Base-by-base conservation (phyloP, 1,140 invertebrate species). In the Homalodisca vitripennis region DNA sequence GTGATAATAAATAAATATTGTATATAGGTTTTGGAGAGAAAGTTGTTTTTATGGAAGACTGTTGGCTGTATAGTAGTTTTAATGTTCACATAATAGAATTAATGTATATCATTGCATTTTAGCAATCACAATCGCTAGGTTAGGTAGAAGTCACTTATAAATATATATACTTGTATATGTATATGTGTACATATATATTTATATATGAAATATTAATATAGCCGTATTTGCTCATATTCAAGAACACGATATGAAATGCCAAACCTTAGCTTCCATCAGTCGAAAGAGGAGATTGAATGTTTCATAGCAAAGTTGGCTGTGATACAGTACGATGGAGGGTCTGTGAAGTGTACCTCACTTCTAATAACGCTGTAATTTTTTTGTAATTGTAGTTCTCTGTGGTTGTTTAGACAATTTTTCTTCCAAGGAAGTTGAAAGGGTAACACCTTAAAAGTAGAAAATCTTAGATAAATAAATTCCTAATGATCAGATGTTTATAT, bases 171-270 rank as follows among this genome's bases (percentile, higher is more conserved):
- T n/a, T n/a, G n/a, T n/a, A n/a, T n/a, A n/a, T 32, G 34, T 65
- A 30, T 65, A n/a, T n/a, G 34, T 65, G 20, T 65, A 32, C 30
- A 65, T 65, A 30, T 32, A 67, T 29, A 46, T 20, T 66, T 24
- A 22, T 60, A 34, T 60, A 31, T 30, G 17, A 53, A 29, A 63
- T 63, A n/a, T 12, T 68, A 32, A n/a, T 31, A 31, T 41, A 68
- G 26, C 67, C 67, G 67, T 69, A 69, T 66, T 71, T 71, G 41
- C 67, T 71, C 67, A 71, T 71, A 71, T 68, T 60, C 66, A 71
- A 68, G 70, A 27, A 60, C 55, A 60, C n/a, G 17, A 60, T 12
- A 6, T 60, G 55, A 60, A 60, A 6, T 60, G 55, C 27, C 27
- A 30, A 60, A 27, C 27, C n/a, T 10, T 26, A 12, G 27, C 55